Conservation (phyloP, 2,113 vertebrate genomes). For the Gambusia holbrooki region DNA sequence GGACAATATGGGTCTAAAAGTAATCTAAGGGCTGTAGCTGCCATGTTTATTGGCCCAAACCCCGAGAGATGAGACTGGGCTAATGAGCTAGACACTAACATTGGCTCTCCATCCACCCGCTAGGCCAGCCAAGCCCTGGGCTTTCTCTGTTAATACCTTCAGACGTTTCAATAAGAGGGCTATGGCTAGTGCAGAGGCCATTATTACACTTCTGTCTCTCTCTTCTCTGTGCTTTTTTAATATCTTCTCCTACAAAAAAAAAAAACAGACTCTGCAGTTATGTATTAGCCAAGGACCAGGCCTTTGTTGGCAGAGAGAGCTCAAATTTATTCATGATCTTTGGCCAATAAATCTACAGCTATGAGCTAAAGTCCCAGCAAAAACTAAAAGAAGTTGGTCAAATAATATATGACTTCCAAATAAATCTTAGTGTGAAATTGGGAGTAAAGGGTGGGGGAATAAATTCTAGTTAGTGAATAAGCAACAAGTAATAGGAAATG, state of each 20-base stretch:
- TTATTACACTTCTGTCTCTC: conserved; percentile 76
- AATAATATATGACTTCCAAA: neutral
- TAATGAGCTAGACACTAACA: conserved; percentile 90
- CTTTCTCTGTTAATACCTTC: conserved; percentile 78
- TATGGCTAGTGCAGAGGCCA: conserved; percentile 62
- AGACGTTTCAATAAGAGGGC: conserved; percentile 80
- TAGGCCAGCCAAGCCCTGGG: conserved; percentile 67
- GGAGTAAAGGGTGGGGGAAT: neutral
- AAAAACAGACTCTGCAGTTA: conserved; percentile 52
- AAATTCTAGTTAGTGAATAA: neutral
- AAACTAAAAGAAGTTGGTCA: neutral
- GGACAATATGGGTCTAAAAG: conserved; percentile 63
- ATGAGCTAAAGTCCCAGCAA: conserved; percentile 3
- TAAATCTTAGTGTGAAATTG: no score
- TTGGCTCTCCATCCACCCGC: conserved; percentile 69
- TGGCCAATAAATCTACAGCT: conserved; percentile 32
- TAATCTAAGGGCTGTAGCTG: conserved; percentile 76
- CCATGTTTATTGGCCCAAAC: conserved; percentile 82
- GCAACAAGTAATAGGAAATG: neutral
- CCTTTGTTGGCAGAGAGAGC: conserved; percentile 52
- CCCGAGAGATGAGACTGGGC: conserved; percentile 82
- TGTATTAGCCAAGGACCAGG: conserved; percentile 44
- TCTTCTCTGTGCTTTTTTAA: conserved; percentile 76
- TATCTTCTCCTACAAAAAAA: conserved; percentile 69
- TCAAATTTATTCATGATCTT: conserved; percentile 46